Base-by-base conservation (phyloP, 2,113 vertebrate species). In the Plotosus lineatus region DNA sequence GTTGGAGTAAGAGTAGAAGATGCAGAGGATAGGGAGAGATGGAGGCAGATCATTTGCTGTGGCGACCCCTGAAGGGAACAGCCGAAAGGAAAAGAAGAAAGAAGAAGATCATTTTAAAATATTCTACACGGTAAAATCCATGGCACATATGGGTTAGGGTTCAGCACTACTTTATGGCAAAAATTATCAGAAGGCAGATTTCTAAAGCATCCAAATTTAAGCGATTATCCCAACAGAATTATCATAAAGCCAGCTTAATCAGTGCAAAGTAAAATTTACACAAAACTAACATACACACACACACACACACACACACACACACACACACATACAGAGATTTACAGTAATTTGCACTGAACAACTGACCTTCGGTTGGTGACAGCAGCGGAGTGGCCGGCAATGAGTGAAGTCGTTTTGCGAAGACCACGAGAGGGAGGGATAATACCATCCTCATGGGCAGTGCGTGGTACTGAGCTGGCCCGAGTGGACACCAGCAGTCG, bases 401-500 rank as follows among this genome's bases (percentile, higher is more conserved):
- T 75, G 75, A 98, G 92, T 0, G 96, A 97, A 44, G 95, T 91
- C 69, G 93, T 95, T 88, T 97, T 98, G 53, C 95, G 91, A 72
- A 96, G 91, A 85, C 95, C 94, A 51, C 94, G 92, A 83, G 93
- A 82, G 0, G 89, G 90, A 2, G 87, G 90, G 38, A 60, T 77
- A 80, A 48, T 85, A 19, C 65, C 75, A 12, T 91, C 88, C 77
- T 98, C 96, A 63, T 96, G 96, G 82, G 95, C 92, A 58, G 92
- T 90, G 81, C 95, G 95, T 12, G 96, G 96, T 73, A 97, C 94
- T 1, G 97, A 97, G 86, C 96, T 98, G 89, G 97, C 97, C 0
- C 96, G 94, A 3, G 97, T 96, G 88, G 97, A 99, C 80, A 97
- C 95, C 17, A 97, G 94, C 61, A 98, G 94, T 72, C 96, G 94